phyloP scores from a whole-genome alignment of 1,140 invertebrate species.

The Drosophila tristis region DNA sequence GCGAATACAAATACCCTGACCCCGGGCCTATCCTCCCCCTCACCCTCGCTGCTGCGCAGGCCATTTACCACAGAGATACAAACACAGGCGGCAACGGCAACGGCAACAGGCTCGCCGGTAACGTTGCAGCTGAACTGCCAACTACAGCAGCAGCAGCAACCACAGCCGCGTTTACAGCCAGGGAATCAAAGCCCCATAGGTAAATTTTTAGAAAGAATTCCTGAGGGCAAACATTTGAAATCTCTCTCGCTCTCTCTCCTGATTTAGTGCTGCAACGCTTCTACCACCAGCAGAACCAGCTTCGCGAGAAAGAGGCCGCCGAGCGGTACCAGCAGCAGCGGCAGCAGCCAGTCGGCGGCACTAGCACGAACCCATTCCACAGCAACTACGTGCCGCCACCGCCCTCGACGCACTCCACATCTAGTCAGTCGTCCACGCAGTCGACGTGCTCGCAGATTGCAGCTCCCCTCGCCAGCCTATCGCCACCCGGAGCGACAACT shows the following conservation, averaged over 20 bases:
- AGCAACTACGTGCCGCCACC: slow-evolving; percentile 74
- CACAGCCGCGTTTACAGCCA: slow-evolving; percentile 63
- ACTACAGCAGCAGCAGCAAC: slow-evolving; percentile 46
- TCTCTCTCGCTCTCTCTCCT: neutral
- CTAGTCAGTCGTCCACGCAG: slow-evolving; percentile 83
- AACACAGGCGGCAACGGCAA: slow-evolving; percentile 15
- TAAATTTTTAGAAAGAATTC: slow-evolving; percentile 7
- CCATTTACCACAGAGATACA: slow-evolving; percentile 14
- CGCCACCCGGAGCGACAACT: slow-evolving; percentile 32
- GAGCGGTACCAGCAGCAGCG: slow-evolving; percentile 64
- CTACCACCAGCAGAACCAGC: slow-evolving; percentile 85
- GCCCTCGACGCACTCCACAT: slow-evolving; percentile 76
- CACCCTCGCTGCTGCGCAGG: slow-evolving; percentile 59
- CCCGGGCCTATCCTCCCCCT: slow-evolving; percentile 30
- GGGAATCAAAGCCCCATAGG: slow-evolving; percentile 84
- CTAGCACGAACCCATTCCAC: slow-evolving; percentile 76
- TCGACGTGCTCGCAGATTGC: slow-evolving; percentile 78
- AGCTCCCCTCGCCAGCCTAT: slow-evolving; percentile 1
- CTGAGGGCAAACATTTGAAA: neutral
- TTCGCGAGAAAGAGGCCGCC: slow-evolving; percentile 76
- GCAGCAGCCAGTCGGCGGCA: slow-evolving; percentile 9
- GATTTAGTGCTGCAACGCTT: slow-evolving; percentile 84
- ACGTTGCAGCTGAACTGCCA: slow-evolving; percentile 55
- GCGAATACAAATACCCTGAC: neutral
- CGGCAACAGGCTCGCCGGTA: slow-evolving; percentile 33